These are phyloP conservation scores for Drosophila teissieri DNA, from an alignment of 1,140 invertebrate species.

Conservation along the genomic window DNA sequence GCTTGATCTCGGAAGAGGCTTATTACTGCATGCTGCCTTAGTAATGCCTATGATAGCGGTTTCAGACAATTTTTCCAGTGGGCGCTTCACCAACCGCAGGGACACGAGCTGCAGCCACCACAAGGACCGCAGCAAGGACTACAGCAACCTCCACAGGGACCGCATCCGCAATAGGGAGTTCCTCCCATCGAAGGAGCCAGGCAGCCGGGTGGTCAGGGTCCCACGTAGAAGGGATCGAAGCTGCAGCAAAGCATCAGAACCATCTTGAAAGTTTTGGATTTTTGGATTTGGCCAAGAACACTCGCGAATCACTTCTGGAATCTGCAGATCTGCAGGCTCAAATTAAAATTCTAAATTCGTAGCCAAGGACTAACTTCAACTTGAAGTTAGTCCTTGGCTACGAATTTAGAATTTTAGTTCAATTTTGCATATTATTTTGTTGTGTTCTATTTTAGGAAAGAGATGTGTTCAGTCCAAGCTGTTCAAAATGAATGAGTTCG, in stretches of 20 bases:
- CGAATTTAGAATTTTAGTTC: slow-evolving; percentile 17
- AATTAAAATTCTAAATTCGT: too few species aligned
- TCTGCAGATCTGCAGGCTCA: not conserved
- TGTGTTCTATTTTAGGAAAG: not conserved
- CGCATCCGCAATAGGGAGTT: slow-evolving; percentile 12
- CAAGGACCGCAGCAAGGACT: slow-evolving; percentile 38
- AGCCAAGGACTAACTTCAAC: too few species aligned
- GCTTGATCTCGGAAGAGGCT: not conserved
- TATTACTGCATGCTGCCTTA: not conserved
- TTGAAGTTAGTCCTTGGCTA: slow-evolving; percentile 15
- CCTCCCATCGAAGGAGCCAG: slow-evolving; percentile 1
- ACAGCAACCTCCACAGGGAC: slow-evolving; percentile 38
- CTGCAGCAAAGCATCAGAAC: slow-evolving; percentile 28
- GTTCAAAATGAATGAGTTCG: slow-evolving; percentile 31
- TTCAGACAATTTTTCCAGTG: too few species aligned
- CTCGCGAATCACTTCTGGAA: not conserved
- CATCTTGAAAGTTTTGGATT: slow-evolving; percentile 21
- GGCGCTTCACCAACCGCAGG: slow-evolving; percentile 28
- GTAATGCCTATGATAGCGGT: not conserved
- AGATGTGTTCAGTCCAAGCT: slow-evolving; percentile 22
- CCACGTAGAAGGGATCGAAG: slow-evolving; percentile 51
- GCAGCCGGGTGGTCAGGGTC: slow-evolving; percentile 49
- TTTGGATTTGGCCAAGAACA: not conserved
- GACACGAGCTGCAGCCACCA: slow-evolving; percentile 24
- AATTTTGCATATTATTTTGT: slow-evolving; percentile 35